Evolutionary conservation across 2,888 invertebrate genomes (phyloP), one percentile per base, ranked within the genome.

Genomic region (Platynereis dumerilii): DNA sequence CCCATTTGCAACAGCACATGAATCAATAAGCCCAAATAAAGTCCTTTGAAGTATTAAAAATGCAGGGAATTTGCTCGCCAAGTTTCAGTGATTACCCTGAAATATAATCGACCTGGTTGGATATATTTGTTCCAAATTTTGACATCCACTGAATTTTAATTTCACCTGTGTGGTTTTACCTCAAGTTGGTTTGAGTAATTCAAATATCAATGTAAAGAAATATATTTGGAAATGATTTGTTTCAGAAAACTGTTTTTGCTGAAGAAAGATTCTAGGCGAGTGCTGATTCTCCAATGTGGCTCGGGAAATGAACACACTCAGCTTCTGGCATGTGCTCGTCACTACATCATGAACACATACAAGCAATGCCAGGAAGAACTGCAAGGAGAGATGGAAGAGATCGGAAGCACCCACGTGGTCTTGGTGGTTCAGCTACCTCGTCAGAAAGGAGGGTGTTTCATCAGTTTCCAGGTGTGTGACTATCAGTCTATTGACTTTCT

Each of bases 211-310:
- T n/a, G n/a, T n/a, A n/a, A n/a, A n/a, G n/a, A 22, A 24, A 17
- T 27, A 7, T n/a, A n/a, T 34, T 3, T 26, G 15, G 52, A 17
- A 15, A 7, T 54, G 34, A 7, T 12, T 34, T 34, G 7, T 59
- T 48, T 5, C 59, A 76, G 76, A 58, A 58, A 64, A 10, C 75
- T 72, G 62, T 69, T 74, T 60, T 65, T 68, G 15, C 56, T 55
- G 10, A 22, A 56, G 2, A 29, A 60, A n/a, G 12, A 64, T 17
- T 64, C 58, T 15, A 69, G 69, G 24, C 70, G 68, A 26, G 66
- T 80, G 55, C 65, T 81, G 63, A 62, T 80, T 28, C 70, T 81
- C 28, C 81, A 80, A 68, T 79, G 81, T 73, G 79, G 79, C 61
- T 74, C 76, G 56, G 80, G 79, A 1, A 76, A 80, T 64, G 64